Evolutionary conservation across 2,113 vertebrate species (phyloP).

Genomic region (Nerophis lumbriciformis): DNA sequence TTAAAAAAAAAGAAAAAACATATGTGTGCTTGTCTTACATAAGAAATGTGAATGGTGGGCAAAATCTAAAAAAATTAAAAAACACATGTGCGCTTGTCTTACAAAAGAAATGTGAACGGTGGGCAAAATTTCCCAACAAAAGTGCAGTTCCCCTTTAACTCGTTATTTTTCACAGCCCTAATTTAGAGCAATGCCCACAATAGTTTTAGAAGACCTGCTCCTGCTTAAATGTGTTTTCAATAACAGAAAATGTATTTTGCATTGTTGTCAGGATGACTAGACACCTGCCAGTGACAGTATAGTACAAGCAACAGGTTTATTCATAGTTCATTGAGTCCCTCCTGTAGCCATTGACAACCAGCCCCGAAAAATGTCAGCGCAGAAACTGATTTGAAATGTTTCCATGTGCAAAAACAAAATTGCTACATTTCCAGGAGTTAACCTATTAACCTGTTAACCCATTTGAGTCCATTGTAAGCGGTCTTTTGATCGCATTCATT

Average conservation of each 20-base stretch:
- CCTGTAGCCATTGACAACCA: neutral
- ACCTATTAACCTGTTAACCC: constrained; percentile 68
- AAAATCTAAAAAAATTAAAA: too few species aligned
- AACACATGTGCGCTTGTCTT: too few species aligned
- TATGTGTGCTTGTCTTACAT: too few species aligned
- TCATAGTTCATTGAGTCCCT: constrained; percentile 13
- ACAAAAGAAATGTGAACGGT: too few species aligned
- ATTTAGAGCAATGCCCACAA: neutral
- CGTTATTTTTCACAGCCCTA: too few species aligned
- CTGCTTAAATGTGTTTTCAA: neutral
- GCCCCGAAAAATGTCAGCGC: neutral
- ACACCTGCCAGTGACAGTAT: neutral
- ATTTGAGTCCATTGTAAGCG: constrained; percentile 72
- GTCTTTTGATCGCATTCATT: constrained; percentile 41
- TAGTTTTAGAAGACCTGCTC: too few species aligned
- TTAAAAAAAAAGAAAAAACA: too few species aligned
- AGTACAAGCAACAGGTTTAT: constrained; percentile 47
- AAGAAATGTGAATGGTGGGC: too few species aligned
- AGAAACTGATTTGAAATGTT: neutral
- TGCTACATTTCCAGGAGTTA: constrained; percentile 44
- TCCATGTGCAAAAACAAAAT: constrained; percentile 14
- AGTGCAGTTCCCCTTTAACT: too few species aligned
- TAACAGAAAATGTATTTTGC: neutral
- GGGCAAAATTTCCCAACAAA: too few species aligned
- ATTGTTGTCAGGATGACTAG: constrained; percentile 9